These are phyloP conservation scores for Papilio helenus DNA, from an alignment of 1,140 invertebrate species.

Conservation along the genomic window DNA sequence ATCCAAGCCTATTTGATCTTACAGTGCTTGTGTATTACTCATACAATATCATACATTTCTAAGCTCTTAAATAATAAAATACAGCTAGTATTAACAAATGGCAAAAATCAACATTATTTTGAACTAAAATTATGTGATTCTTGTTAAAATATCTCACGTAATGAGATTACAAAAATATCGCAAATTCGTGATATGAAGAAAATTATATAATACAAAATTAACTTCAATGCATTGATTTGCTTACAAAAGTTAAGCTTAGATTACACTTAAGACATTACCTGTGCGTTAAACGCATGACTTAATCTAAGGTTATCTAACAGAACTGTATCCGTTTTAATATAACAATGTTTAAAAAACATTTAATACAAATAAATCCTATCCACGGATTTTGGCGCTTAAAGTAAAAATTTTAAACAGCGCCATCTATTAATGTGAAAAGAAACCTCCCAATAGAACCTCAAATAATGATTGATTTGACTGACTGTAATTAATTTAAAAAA, in stretches of 20 bases:
- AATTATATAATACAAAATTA: constrained; percentile 59
- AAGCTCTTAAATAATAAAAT: neutral
- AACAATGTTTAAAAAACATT: neutral
- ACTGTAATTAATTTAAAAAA: no score
- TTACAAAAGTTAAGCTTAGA: constrained; percentile 47
- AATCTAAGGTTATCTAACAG: constrained; percentile 42
- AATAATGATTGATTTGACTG: neutral
- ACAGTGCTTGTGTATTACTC: neutral
- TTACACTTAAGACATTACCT: constrained; percentile 42
- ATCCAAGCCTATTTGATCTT: neutral
- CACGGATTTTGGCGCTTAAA: neutral
- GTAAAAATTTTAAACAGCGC: neutral
- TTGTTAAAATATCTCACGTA: constrained; percentile 46
- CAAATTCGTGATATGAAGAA: constrained; percentile 60
- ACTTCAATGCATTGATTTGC: constrained; percentile 61
- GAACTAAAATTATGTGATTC: neutral
- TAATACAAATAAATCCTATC: neutral
- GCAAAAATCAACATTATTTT: constrained; percentile 5
- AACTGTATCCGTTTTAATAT: neutral
- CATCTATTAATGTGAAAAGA: neutral
- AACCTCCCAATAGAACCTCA: neutral
- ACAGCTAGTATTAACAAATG: constrained; percentile 6
- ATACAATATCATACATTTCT: neutral
- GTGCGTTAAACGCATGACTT: constrained; percentile 65
- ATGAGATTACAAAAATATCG: constrained; percentile 61